Conservation (phyloP, 2,797 vertebrate genomes). For the Orestias chungarensis region DNA sequence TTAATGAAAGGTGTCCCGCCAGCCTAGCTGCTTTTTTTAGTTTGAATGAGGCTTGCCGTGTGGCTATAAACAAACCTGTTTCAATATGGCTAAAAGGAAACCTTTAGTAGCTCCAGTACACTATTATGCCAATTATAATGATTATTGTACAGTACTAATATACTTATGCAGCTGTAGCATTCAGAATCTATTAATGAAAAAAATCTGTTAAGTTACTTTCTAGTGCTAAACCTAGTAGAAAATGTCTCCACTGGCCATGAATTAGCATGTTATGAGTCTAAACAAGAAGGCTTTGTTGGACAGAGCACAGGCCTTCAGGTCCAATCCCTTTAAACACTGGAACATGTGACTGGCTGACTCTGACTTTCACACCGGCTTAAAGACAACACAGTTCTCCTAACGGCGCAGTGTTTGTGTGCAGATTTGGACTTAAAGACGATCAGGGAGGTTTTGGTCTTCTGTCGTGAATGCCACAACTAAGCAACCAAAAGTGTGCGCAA, state of each 20-base stretch:
- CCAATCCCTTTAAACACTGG: conserved; percentile 70
- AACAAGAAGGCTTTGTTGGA: conserved; percentile 45
- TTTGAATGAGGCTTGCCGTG: background rate
- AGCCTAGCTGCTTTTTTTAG: background rate
- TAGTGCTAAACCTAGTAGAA: background rate
- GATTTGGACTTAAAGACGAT: conserved; percentile 37
- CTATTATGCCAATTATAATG: background rate
- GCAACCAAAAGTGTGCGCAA: background rate
- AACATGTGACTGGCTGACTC: conserved; percentile 64
- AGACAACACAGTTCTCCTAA: conserved; percentile 25
- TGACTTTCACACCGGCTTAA: conserved; percentile 50
- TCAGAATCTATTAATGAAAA: background rate
- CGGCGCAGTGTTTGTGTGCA: conserved; percentile 11
- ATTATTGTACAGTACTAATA: no score
- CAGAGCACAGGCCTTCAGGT: conserved; percentile 38
- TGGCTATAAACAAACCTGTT: background rate
- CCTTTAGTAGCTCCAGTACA: background rate
- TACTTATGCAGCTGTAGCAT: no score
- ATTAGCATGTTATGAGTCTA: conserved; percentile 32
- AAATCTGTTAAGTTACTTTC: background rate
- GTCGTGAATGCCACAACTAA: conserved; percentile 16
- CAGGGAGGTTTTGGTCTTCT: conserved; percentile 33
- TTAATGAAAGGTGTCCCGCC: background rate
- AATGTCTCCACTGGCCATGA: conserved; percentile 19
- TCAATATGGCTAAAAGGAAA: background rate